Evolutionary conservation across 1,140 invertebrate genomes (phyloP), one percentile per base, ranked within the genome.

Genomic region (Stenopsyche tienmushanensis): DNA sequence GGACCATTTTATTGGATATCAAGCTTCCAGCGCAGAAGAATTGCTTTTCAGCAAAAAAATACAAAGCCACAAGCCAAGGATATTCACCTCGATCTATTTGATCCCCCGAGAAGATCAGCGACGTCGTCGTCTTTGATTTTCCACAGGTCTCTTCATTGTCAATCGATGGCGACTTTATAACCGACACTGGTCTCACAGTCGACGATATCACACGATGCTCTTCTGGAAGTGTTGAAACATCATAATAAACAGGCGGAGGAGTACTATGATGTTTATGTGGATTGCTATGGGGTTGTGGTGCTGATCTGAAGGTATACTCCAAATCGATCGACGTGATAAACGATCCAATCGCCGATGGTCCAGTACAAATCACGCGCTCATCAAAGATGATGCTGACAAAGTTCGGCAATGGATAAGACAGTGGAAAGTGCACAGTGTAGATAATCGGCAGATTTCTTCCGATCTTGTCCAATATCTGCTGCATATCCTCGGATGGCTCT

Each of bases 61-160:
- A 85, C 75, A 89, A 82, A 0, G 82, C 82, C 1, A 67, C 79
- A 13, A 83, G 49, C 83, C 84, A 85, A 0, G 83, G 83, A 79
- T 81, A 84, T 15, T 82, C 76, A 0, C 79, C 80, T 26, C 79
- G 0, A 10, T 25, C 15, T 17, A 25, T 34, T 9, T 29, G 29
- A 34, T 25, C 39, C 20, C 52, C 52, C 17, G 42, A 42, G 3
- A 47, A 21, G 8, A 64, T 54, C 13, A 64, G 25, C 2, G 50
- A 41, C 25, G 41, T 64, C 2, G 34, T 29, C 1, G 55, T 23
- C n/a, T 26, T 45, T 24, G n/a, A n/a, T n/a, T n/a, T n/a, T n/a
- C n/a, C n/a, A n/a, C n/a, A n/a, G n/a, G n/a, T n/a, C n/a, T n/a
- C n/a, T n/a, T n/a, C n/a, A n/a, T n/a, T n/a, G n/a, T n/a, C n/a